Base-by-base conservation (phyloP, 2,888 invertebrate genomes). In the Ophonus ardosiacus region DNA sequence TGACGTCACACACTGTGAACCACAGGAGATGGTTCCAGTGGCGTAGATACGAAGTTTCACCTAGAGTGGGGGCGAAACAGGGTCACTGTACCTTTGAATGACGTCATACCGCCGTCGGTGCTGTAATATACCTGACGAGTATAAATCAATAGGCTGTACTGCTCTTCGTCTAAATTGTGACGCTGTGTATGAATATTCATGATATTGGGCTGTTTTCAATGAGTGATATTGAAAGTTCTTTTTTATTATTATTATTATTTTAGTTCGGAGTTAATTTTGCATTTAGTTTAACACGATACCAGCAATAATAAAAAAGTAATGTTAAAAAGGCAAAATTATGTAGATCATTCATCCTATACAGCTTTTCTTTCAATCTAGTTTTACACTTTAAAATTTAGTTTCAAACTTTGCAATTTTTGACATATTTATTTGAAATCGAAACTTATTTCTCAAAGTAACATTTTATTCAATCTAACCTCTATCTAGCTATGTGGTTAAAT, bases 31-130 rank as follows among this genome's bases (percentile, higher is more conserved):
- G 31, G 13, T n/a, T 17, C 40, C 40, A 74, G 43, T 43, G 43
- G 40, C 18, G 71, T 74, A 17, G 71, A 74, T 7, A 3, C 18
- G 21, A 0, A 18, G 43, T n/a, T 15, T 31, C 31, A n/a, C 7
- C 43, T 4, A 10, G 43, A 18, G 71, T 6, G 8, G 71, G 15
- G 71, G 17, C 4, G 15, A 17, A 43, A 74, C 17, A 40, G 71
- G 71, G 71, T 74, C 71, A 74, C 43, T 74, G 71, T 74, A 74
- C 71, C 18, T 74, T 74, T 40, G 24, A 68, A 24, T 74, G 71
- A 74, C 71, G 71, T 74, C 71, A 74, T 17, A 43, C 15, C 43
- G 71, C 71, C 43, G 43, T n/a, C 18, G 43, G 71, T 6, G 63
- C 18, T 40, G 51, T 74, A 13, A 43, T 74, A 18, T 74, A 74